Evolutionary conservation across 2,797 vertebrate genomes (phyloP), one percentile per base, ranked within the genome.

Genomic region (Euthynnus affinis): DNA sequence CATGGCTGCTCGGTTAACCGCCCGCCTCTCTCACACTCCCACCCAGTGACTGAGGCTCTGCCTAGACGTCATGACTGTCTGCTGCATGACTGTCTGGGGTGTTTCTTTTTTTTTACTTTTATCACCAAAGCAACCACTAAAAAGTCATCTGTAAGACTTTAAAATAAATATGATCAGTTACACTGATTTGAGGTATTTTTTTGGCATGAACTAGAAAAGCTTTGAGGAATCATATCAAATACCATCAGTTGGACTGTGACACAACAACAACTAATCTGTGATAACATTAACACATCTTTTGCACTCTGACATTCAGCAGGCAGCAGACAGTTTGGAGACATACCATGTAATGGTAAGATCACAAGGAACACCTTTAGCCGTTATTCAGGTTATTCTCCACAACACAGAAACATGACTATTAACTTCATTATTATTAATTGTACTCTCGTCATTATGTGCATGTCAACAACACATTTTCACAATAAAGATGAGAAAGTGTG

Each of bases 331-430:
- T n/a, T n/a, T n/a, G n/a, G n/a, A n/a, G n/a, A n/a, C 29, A n/a
- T 12, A 17, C 14, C 34, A 32, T 4, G n/a, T 32, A 44, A 12
- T 6, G 5, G 64, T 53, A 32, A 23, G 29, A 58, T 56, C 51
- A 70, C 37, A 0, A 1, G 3, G 32, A 51, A 25, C 46, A 14
- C 20, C 23, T 64, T 55, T 15, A 72, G 37, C 20, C 18, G 13
- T 46, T 57, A 76, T 73, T 69, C 63, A 57, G 53, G 69, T 76
- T 73, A 77, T 27, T 23, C 34, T 32, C 8, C 5, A 51, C 14
- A 51, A 5, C 1, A 25, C 12, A 40, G n/a, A 56, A 72, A 70
- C 25, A 56, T 57, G 56, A 76, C 59, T 56, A 51, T 67, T 17
- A 61, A 61, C n/a, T 23, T 34, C 32, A n/a, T 51, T 71, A 69